These are phyloP conservation scores for Whitmania pigra DNA, from an alignment of 1,140 invertebrate species.

Conservation along the genomic window DNA sequence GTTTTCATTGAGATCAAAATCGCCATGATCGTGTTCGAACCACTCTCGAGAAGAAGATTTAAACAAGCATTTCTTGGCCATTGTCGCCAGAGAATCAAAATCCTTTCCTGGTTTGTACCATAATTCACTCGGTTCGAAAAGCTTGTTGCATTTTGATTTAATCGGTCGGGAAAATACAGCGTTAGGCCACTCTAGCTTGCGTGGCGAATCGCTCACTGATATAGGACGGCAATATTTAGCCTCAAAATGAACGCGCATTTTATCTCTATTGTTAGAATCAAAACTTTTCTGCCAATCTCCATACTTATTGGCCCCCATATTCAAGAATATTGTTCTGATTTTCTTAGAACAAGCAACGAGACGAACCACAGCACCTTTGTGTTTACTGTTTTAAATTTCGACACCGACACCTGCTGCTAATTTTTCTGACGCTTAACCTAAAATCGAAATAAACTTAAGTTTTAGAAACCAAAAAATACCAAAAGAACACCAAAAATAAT, in stretches of 20 bases:
- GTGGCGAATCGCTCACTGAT: too few relatives aligned
- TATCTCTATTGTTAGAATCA: neutral
- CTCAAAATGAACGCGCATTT: too few relatives aligned
- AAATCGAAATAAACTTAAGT: too few relatives aligned
- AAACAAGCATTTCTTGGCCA: neutral
- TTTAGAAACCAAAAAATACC: too few relatives aligned
- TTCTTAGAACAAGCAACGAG: neutral
- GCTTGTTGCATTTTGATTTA: neutral
- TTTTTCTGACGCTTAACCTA: neutral
- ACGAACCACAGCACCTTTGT: neutral
- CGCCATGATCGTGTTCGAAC: conserved; percentile 1
- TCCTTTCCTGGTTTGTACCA: neutral
- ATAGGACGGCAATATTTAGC: too few relatives aligned
- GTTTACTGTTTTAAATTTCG: conserved; percentile 11
- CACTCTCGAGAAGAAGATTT: neutral
- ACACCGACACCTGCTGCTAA: neutral
- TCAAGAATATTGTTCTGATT: neutral
- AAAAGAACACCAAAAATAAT: too few relatives aligned
- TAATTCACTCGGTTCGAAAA: neutral
- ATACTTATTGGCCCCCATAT: neutral
- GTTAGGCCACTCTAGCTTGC: neutral
- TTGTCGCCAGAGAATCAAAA: neutral
- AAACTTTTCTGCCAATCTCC: neutral
- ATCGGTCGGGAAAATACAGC: neutral
- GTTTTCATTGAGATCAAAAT: conserved; percentile 1